Evolutionary conservation across 2,797 vertebrate species (phyloP).

Genomic region (Benthosema pterotum): DNA sequence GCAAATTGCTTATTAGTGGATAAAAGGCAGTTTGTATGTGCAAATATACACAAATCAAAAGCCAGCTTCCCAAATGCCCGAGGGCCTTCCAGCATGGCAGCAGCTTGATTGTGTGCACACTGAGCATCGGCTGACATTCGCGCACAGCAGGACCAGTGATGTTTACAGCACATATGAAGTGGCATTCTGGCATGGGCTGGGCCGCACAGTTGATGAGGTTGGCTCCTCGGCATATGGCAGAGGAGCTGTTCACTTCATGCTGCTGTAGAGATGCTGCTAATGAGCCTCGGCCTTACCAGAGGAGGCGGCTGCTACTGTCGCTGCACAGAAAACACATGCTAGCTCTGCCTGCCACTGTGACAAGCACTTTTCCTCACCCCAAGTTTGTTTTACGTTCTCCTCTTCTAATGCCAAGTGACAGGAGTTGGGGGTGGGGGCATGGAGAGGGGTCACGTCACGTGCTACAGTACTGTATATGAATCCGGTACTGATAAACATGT

Average conservation of each 20-base stretch:
- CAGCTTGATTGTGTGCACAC: slow-evolving; percentile 44
- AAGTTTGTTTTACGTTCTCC: slow-evolving; percentile 4
- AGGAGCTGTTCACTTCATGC: slow-evolving; percentile 70
- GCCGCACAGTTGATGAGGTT: slow-evolving; percentile 69
- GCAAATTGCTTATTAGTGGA: slow-evolving; percentile 24
- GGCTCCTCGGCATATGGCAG: slow-evolving; percentile 75
- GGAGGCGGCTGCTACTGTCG: slow-evolving; percentile 56
- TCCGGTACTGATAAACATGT: slow-evolving; percentile 24
- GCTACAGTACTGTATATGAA: no score
- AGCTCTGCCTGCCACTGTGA: slow-evolving; percentile 15
- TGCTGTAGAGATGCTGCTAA: slow-evolving; percentile 75
- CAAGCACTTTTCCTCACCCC: slow-evolving; percentile 1
- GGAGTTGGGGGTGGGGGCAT: slow-evolving; percentile 5
- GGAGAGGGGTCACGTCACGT: slow-evolving; percentile 38
- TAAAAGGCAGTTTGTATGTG: slow-evolving; percentile 25
- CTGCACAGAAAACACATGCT: slow-evolving; percentile 50
- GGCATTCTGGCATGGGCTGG: slow-evolving; percentile 66
- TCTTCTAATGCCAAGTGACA: slow-evolving; percentile 16
- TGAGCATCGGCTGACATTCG: slow-evolving; percentile 43
- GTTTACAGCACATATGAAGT: slow-evolving; percentile 72
- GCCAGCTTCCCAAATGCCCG: slow-evolving; percentile 18
- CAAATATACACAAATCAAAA: slow-evolving; percentile 36
- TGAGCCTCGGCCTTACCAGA: slow-evolving; percentile 70
- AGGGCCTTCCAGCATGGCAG: slow-evolving; percentile 14
- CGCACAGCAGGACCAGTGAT: slow-evolving; percentile 56